Evolutionary conservation across 1,140 invertebrate species (phyloP), one percentile per base, ranked within the genome.

Genomic region (Leguminivora glycinivorella): DNA sequence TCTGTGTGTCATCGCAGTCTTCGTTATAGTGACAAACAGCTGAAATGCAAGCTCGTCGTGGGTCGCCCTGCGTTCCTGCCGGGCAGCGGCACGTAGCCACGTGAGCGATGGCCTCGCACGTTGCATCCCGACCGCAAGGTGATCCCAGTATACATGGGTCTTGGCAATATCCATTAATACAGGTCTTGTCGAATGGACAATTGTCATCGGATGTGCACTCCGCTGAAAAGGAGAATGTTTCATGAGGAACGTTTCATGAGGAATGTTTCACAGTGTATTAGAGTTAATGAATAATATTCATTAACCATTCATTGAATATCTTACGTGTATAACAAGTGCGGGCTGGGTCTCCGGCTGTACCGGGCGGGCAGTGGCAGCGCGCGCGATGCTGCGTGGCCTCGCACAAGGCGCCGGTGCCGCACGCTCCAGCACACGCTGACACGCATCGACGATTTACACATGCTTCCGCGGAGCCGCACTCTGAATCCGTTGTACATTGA

Each of bases 11-110:
- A 5, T 96, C 95, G 79, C 97, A 98, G 75, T 98, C 97, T 81
- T 97, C 96, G 82, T 98, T 97, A 79, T 96, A 97, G 77, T 96
- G 96, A 80, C 97, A 98, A 38, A 95, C 94, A 2, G 96, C 96
- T 9, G 95, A 94, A 40, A 98, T 95, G 82, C 97, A 98, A n/a
- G 95, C 94, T 0, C 96, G 87, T 60, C 94, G 93, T 2, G 97
- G 95, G 85, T 97, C 94, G 25, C 97, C 97, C 88, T 98, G 97
- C 4, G 95, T 97, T 38, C 97, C 97, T 10, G 93, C 79, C 43
- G 96, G 97, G 89, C 97, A 98, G 66, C 93, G 93, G 81, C 97
- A 98, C 71, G 96, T 95, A 1, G 96, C 94, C 71, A 93, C 93
- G 79, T 98, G 97, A 56, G 94, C 93, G 66, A 94, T 92, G 0